phyloP scores from a whole-genome alignment of 2,113 vertebrate genomes.

The Chloebia gouldiae region DNA sequence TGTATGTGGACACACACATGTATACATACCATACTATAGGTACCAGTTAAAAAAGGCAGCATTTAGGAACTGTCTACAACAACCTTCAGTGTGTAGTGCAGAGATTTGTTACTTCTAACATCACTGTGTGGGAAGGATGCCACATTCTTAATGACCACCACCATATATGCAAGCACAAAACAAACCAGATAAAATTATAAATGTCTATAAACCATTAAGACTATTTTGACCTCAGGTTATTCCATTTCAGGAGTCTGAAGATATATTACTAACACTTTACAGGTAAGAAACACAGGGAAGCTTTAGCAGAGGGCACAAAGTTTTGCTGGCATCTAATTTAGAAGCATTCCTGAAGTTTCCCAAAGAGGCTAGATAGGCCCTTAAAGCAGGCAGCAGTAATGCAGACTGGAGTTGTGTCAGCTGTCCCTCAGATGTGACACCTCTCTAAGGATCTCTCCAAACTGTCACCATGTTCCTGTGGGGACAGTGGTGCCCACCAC shows the following conservation, averaged over 20 bases:
- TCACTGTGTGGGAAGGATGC: not conserved
- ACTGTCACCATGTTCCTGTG: accelerated
- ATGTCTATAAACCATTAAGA: not conserved
- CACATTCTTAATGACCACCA: not conserved
- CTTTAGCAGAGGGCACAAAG: not conserved
- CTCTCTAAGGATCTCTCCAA: not conserved
- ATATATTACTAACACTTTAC: not conserved
- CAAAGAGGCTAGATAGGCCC: not conserved
- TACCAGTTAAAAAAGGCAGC: not conserved
- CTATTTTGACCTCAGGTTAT: not conserved
- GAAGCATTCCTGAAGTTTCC: not conserved
- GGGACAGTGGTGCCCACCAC: not conserved
- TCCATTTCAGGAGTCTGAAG: not conserved
- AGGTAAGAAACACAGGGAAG: not conserved
- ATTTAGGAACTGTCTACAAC: not conserved
- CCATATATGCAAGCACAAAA: not conserved
- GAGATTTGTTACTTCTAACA: not conserved
- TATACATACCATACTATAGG: not conserved
- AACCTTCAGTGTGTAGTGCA: not conserved
- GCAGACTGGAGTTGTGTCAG: not conserved
- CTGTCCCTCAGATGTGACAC: not conserved
- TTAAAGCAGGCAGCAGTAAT: not conserved
- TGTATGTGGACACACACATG: accelerated
- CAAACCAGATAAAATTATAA: not conserved
- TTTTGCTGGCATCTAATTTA: not conserved